A percentile compares a stretch with the other conserved stretches of the same genome.
Evolutionary conservation across 35 echinoderm and acorn worm genomes (phyloP).

Genomic region (Heliocidaris tuberculata): DNA sequence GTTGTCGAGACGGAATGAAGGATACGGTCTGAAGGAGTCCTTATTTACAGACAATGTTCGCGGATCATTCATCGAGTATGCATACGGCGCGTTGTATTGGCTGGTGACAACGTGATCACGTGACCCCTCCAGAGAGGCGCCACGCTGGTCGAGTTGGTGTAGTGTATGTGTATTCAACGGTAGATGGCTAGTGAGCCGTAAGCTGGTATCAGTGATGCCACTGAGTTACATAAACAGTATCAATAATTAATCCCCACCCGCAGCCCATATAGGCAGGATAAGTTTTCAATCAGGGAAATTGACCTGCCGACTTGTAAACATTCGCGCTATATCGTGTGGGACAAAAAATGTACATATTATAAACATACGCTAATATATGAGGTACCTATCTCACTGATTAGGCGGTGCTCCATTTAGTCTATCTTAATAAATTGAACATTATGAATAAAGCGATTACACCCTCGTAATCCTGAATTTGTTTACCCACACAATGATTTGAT

Average conservation of each 20-base stretch:
- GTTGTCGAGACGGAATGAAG: not conserved
- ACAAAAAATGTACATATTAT: not conserved
- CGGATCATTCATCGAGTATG: not conserved
- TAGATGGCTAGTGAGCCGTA: not conserved
- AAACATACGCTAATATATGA: not conserved
- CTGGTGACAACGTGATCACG: not conserved
- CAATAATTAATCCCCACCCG: constrained; percentile 34
- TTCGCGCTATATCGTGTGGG: not conserved
- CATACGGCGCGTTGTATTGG: not conserved
- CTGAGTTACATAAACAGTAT: constrained; percentile 41
- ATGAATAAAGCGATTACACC: too few relatives aligned
- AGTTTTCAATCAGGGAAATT: constrained; percentile 31
- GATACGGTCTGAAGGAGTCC: not conserved
- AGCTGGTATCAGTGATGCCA: not conserved
- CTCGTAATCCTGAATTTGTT: too few relatives aligned
- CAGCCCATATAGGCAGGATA: not conserved
- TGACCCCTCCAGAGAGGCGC: not conserved
- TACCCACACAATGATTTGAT: not conserved
- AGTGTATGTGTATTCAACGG: not conserved
- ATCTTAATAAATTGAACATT: not conserved
- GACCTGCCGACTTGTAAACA: constrained; percentile 9
- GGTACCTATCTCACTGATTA: not conserved
- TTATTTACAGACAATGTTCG: not conserved
- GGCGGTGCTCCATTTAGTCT: not conserved
- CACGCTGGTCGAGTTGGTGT: not conserved